These are phyloP conservation scores for Cirrhinus mrigala DNA, from an alignment of 2,797 vertebrate species.

Conservation along the genomic window DNA sequence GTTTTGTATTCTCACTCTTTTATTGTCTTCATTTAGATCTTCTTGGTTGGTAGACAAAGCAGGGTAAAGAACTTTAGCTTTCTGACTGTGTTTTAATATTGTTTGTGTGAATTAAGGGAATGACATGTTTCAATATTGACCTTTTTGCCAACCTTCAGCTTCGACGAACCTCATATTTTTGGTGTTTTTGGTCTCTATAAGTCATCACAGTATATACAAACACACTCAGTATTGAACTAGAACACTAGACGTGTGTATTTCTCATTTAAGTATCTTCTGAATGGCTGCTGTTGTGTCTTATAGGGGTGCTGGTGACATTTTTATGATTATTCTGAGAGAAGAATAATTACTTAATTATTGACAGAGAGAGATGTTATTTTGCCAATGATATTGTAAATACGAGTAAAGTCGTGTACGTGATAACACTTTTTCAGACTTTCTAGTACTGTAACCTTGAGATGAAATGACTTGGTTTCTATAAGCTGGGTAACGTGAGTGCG, in stretches of 20 bases:
- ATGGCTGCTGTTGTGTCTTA: slow-evolving; percentile 23
- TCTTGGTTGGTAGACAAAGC: slow-evolving; percentile 17
- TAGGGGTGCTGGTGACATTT: slow-evolving; percentile 22
- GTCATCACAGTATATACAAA: slow-evolving; percentile 16
- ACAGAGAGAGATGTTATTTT: slow-evolving; percentile 45
- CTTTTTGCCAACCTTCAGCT: slow-evolving; percentile 12
- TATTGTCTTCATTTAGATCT: not conserved
- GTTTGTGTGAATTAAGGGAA: slow-evolving; percentile 26
- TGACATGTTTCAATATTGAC: slow-evolving; percentile 14
- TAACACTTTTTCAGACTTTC: slow-evolving; percentile 22
- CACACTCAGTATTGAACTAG: slow-evolving; percentile 37
- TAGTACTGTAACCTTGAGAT: slow-evolving; percentile 47
- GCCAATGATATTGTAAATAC: slow-evolving; percentile 52
- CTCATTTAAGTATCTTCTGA: not conserved
- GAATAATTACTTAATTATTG: not conserved
- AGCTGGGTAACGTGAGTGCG: slow-evolving; percentile 22
- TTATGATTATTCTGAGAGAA: slow-evolving; percentile 16
- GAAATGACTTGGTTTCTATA: slow-evolving; percentile 22
- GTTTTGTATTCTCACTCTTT: not conserved
- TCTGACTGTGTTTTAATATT: slow-evolving; percentile 8
- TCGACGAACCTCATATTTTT: slow-evolving; percentile 7
- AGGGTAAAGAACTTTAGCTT: slow-evolving; percentile 8
- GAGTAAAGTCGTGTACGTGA: slow-evolving; percentile 36
- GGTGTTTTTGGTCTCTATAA: not conserved
- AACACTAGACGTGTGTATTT: not conserved